These are phyloP conservation scores for Apotomis capreana DNA, from an alignment of 2,888 invertebrate genomes.

Conservation along the genomic window DNA sequence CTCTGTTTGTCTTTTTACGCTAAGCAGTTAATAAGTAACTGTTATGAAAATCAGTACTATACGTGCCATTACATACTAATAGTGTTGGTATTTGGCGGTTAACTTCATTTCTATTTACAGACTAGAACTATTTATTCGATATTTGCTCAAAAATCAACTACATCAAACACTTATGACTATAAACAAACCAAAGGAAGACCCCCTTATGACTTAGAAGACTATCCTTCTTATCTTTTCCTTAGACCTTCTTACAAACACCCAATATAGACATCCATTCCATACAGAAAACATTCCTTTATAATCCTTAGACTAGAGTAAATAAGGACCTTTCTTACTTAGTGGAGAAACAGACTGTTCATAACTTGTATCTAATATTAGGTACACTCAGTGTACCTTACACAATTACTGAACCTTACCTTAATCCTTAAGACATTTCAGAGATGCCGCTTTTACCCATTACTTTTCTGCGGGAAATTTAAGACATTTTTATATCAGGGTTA, in stretches of 20 bases:
- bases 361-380: constrained; percentile 17
- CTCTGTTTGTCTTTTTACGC: background rate
- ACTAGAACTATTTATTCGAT: background rate
- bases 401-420: constrained; percentile 4
- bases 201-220: constrained; percentile 21
- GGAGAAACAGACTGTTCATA: constrained; percentile 11
- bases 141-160: constrained; percentile 17
- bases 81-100: constrained; percentile 27
- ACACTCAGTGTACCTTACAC: constrained; percentile 22
- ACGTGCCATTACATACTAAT: constrained; percentile 11
- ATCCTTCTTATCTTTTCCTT: background rate
- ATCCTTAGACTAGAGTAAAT: background rate
- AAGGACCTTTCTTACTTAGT: constrained; percentile 8
- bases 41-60: constrained; percentile 14
- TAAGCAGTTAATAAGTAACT: background rate
- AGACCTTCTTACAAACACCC: constrained; percentile 18
- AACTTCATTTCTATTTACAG: background rate
- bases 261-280: constrained; percentile 23
- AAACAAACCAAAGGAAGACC: constrained; percentile 26
- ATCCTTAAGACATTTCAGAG: background rate
- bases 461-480: background rate
- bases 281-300: constrained; percentile 13
- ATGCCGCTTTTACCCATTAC: background rate
- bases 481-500: background rate
- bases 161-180: constrained; percentile 30